Evolutionary conservation across 2,888 invertebrate species (phyloP).

Genomic region (Synanthedon tipuliformis): DNA sequence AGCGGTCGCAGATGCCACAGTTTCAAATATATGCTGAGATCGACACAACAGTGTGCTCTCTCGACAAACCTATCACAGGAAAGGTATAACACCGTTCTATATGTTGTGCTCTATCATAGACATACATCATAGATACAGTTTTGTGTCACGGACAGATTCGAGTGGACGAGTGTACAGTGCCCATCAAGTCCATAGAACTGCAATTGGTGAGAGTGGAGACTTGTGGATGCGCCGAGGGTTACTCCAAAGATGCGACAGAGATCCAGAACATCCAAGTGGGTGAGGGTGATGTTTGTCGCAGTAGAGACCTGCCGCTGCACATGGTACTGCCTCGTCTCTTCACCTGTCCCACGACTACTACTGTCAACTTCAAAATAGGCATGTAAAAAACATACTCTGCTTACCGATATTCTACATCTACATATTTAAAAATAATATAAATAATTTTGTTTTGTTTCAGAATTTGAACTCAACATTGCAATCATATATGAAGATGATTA

Average conservation of each 20-base stretch:
- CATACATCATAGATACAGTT: neutral
- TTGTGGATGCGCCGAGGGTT: slow-evolving; percentile 93
- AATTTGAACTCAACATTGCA: slow-evolving; percentile 94
- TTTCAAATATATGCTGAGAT: slow-evolving; percentile 87
- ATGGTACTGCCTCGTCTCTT: slow-evolving; percentile 97
- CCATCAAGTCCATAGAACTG: slow-evolving; percentile 92
- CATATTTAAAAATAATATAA: neutral
- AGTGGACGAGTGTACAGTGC: slow-evolving; percentile 83
- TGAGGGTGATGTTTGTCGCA: slow-evolving; percentile 88
- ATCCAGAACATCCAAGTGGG: slow-evolving; percentile 98
- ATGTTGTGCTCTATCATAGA: too few species aligned
- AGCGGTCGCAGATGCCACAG: slow-evolving; percentile 72
- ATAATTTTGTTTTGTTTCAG: slow-evolving; percentile 65
- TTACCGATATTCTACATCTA: too few species aligned
- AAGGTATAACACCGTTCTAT: slow-evolving; percentile 63
- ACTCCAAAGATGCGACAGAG: slow-evolving; percentile 94
- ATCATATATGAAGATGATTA: slow-evolving; percentile 94
- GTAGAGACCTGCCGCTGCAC: slow-evolving; percentile 87
- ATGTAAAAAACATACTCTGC: slow-evolving; percentile 6
- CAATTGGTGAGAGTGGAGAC: slow-evolving; percentile 96
- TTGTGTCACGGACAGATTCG: slow-evolving; percentile 64
- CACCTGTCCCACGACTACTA: slow-evolving; percentile 91
- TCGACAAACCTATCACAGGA: slow-evolving; percentile 90
- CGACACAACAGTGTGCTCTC: slow-evolving; percentile 84
- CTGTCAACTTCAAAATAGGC: slow-evolving; percentile 96